Conservation (phyloP, 2,888 invertebrate species). For the Caenorhabditis sp. region DNA sequence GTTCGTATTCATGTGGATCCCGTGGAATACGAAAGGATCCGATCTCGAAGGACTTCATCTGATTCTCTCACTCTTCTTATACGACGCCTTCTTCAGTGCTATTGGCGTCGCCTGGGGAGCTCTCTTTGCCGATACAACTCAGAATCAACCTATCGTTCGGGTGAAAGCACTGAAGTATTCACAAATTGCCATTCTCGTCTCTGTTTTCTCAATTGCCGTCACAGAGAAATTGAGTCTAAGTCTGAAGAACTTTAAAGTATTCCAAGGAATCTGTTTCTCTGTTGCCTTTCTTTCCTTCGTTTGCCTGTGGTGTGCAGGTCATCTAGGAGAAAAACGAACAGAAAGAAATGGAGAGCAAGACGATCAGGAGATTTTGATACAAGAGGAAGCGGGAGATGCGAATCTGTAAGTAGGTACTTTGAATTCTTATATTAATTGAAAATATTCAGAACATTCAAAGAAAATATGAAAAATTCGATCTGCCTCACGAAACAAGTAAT, state of each 20-base stretch:
- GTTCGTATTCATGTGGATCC: conserved; percentile 79
- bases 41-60: conserved; percentile 80
- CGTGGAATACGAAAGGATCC: conserved; percentile 59
- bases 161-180: conserved; percentile 79
- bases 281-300: conserved; percentile 59
- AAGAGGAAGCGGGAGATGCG: background rate
- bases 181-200: conserved; percentile 74
- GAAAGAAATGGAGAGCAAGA: background rate
- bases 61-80: conserved; percentile 80
- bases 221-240: conserved; percentile 75
- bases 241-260: conserved; percentile 70
- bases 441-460: conserved; percentile 8
- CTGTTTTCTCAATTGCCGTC: conserved; percentile 72
- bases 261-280: conserved; percentile 68
- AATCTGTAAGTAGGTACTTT: conserved; percentile 9
- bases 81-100: conserved; percentile 80
- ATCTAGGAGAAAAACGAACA: conserved; percentile 6
- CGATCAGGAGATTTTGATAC: conserved; percentile 10
- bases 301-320: conserved; percentile 59
- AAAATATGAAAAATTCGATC: conserved; percentile 47
- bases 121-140: conserved; percentile 74
- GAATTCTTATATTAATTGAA: background rate
- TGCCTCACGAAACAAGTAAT: conserved; percentile 68
- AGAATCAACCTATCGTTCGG: conserved; percentile 76
- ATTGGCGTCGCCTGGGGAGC: conserved; percentile 78